Base-by-base conservation (phyloP, 2,113 vertebrate genomes). In the Ranitomeya variabilis region DNA sequence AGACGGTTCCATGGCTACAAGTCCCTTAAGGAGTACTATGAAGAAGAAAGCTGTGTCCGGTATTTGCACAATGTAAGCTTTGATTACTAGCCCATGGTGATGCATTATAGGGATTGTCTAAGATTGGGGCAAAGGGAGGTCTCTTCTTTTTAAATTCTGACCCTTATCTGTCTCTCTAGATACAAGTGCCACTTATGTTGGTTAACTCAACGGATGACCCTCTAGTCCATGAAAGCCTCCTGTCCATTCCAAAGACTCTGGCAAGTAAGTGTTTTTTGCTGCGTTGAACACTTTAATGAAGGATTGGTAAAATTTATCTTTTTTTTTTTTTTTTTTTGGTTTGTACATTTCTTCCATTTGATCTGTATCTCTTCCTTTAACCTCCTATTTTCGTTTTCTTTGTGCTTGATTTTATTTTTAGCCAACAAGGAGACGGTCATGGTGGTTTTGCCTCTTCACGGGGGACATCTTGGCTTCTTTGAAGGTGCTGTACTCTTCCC, bases 401-500 rank as follows among this genome's bases (percentile, higher is more conserved):
- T 18, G 16, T 78, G 8, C 57, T 6, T 86, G n/a, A 16, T 62
- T 91, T 91, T 2, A 90, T 19, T 19, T 78, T 51, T 94, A 96
- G 98, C 97, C 93, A 99, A 99, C 91, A 97, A 96, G 90, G 96
- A 97, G 60, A 99, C 99, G 0, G 97, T 99, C 90, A 93, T 99
- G 94, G 97, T 98, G 18, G 95, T 97, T 87, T 94, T 99, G 92
- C 98, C 98, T 0, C 94, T 99, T 59, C 98, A 99, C 0, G 98
- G 98, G 57, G 98, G 98, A 60, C 98, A 99, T 93, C 93, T 99
- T 92, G 98, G 98, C 90, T 99, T 99, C 94, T 99, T 99, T n/a
- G 97, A 99, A 92, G 98, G 98, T 0, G 97, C 98, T 0, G 97
- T 99, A 83, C 97, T 99, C 2, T 97, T 99, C 90, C 98, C 98